A percentile compares a stretch with the other conserved stretches of the same genome.
phyloP scores from a whole-genome alignment of 53 echinoderm and acorn worm species.

The Henricia sp. region DNA sequence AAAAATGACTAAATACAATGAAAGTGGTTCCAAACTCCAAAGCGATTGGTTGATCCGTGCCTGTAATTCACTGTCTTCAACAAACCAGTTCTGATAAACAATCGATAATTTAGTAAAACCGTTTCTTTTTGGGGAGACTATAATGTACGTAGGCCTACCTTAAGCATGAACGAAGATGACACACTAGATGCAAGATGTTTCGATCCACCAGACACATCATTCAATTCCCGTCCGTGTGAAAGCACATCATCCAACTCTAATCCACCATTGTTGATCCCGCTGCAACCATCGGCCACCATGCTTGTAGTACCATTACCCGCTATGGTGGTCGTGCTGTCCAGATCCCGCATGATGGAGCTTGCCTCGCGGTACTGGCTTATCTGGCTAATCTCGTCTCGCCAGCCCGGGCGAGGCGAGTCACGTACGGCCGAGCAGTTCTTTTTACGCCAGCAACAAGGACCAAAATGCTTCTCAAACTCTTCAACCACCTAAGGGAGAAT shows the following conservation, averaged over 20 bases:
- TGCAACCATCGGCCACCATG: background rate
- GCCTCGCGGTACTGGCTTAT: constrained; percentile 71
- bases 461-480: constrained; percentile 83
- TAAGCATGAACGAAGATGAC: constrained; percentile 77
- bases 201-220: constrained; percentile 3
- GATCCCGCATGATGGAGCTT: constrained; percentile 73
- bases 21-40: too few species aligned
- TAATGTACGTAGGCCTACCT: too few species aligned
- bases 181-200: constrained; percentile 54
- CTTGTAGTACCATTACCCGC: constrained; percentile 39
- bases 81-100: too few species aligned
- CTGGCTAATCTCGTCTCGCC: constrained; percentile 86
- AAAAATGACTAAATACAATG: too few species aligned
- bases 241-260: constrained; percentile 42
- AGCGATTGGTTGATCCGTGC: too few species aligned
- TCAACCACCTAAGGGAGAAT: constrained; percentile 62
- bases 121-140: too few species aligned
- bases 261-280: constrained; percentile 47
- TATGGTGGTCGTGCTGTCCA: constrained; percentile 70
- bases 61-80: too few species aligned
- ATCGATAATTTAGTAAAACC: too few species aligned
- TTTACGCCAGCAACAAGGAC: constrained; percentile 79
- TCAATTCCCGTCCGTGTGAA: constrained; percentile 22
- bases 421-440: constrained; percentile 79
- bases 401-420: constrained; percentile 87